Base-by-base conservation (phyloP, 2,888 invertebrate species). In the Timema cristinae region DNA sequence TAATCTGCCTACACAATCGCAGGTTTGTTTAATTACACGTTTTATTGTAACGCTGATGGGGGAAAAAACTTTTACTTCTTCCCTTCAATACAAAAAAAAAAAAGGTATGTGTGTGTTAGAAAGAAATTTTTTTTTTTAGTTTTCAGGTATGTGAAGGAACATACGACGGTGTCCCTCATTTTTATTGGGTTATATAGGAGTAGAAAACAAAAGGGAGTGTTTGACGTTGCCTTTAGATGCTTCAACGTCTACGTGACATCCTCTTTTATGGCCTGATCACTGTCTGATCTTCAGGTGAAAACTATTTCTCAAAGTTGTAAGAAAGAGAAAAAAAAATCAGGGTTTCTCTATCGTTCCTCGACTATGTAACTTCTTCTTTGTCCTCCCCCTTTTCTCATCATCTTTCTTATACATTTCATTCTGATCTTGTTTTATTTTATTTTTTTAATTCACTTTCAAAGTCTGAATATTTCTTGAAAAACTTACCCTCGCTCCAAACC, bases 21-120 rank as follows among this genome's bases (percentile, higher is more conserved):
- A 48, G 6, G 56, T 48, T 13, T 16, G 51, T 73, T 56, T 68
- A 73, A 70, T 71, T 69, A 71, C 71, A 70, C 69, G 68, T 71
- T 70, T 71, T 63, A 63, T 63, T 63, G 63, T 32, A 16, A 32
- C 63, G 32, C 47, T 32, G 32, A 32, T 32, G 32, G 32, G 32
- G 32, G 32, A 32, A 32, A 32, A 32, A 32, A 32, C 4, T 32
- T 32, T 32, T 32, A 32, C 32, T 32, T 32, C 32, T 32, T 32
- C 32, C 32, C 32, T 32, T 32, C 32, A 32, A 32, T 32, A 32
- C 32, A 32, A 32, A 32, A 32, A 32, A 32, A 32, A 32, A 32
- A 32, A 32, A 4, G n/a, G n/a, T n/a, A n/a, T n/a, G 32, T 32
- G 32, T 32, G 32, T 32, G 32, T 32, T 32, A 32, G 32, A 32